phyloP scores from a whole-genome alignment of 35 echinoderm and acorn worm genomes.

The Apostichopus californicus region DNA sequence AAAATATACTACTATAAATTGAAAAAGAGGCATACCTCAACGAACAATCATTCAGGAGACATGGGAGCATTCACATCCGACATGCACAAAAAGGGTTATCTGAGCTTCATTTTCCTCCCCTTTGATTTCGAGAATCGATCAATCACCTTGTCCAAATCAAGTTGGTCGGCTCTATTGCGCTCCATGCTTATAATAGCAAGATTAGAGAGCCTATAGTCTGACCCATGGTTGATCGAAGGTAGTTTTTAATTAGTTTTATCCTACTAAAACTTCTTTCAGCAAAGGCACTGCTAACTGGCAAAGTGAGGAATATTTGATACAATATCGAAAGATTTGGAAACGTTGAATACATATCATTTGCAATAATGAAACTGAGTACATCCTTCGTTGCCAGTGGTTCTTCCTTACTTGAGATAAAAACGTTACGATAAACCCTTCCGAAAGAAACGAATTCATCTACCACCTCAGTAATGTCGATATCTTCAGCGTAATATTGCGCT shows the following conservation, averaged over 20 bases:
- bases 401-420: neutral
- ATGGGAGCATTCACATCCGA: too few relatives aligned
- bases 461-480: neutral
- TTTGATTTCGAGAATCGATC: too few relatives aligned
- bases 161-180: neutral
- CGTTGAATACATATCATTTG: neutral
- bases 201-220: neutral
- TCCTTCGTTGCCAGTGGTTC: neutral
- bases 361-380: too few relatives aligned
- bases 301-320: slow-evolving; percentile 8
- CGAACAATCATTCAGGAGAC: too few relatives aligned
- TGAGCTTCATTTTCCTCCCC: too few relatives aligned
- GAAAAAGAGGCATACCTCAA: too few relatives aligned
- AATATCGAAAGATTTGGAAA: neutral
- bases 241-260: slow-evolving; percentile 11
- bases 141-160: too few relatives aligned
- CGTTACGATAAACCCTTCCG: neutral
- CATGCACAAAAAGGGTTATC: too few relatives aligned
- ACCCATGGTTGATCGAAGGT: slow-evolving; percentile 2
- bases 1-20: too few relatives aligned
- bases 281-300: slow-evolving; percentile 2
- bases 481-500: neutral
- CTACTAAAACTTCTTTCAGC: slow-evolving; percentile 28
- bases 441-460: neutral
- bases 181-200: neutral